Evolutionary conservation across 2,113 vertebrate species (phyloP).

Genomic region (Furnarius figulus): DNA sequence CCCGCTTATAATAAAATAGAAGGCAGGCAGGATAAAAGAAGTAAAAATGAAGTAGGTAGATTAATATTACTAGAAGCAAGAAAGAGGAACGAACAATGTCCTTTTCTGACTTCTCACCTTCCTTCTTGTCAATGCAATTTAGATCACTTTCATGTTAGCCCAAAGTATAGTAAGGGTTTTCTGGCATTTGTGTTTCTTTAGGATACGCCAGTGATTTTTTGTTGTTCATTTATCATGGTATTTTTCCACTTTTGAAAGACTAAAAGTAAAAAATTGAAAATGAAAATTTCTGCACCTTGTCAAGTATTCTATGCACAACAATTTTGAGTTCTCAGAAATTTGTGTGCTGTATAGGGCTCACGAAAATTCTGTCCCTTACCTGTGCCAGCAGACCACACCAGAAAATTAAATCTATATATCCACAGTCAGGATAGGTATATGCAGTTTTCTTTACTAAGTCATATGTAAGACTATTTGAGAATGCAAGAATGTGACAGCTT

Average conservation of each 20-base stretch:
- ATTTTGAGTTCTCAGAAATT: background rate
- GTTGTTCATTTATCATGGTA: background rate
- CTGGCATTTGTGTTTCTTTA: background rate
- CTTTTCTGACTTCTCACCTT: background rate
- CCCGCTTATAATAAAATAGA: too few species aligned
- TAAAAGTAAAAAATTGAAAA: background rate
- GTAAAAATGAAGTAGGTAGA: background rate
- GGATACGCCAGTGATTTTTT: background rate
- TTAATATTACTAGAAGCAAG: background rate
- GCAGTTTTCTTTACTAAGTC: background rate
- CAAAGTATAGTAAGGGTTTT: background rate
- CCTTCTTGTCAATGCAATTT: background rate
- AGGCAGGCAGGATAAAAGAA: background rate
- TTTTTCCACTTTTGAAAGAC: background rate
- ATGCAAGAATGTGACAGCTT: conserved; percentile 13
- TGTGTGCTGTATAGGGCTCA: background rate
- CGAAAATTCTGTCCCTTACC: background rate
- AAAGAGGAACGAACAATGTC: background rate
- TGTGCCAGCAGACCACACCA: background rate
- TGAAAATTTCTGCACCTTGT: background rate
- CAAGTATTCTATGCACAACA: background rate
- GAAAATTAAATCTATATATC: conserved; percentile 24
- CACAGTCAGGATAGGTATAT: background rate
- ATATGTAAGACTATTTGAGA: conserved; percentile 15
- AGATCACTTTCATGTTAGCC: background rate